Percentiles rank a stretch among this genome's conserved stretches.
Conservation (phyloP, 2,888 invertebrate genomes). For the Apotomis capreana region DNA sequence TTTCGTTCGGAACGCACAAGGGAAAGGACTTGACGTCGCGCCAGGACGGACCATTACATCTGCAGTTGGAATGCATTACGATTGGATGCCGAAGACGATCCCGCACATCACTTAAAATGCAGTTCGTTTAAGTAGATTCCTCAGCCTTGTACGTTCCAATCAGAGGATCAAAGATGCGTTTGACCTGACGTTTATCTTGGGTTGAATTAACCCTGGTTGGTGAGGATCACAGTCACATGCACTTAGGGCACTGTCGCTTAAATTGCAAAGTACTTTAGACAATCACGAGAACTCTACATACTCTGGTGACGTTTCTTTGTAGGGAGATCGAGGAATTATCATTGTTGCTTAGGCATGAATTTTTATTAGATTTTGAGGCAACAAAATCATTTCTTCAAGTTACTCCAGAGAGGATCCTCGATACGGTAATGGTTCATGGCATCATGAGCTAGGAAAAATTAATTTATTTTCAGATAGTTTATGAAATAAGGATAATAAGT, state of each 20-base stretch:
- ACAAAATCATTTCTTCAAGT: too few relatives aligned
- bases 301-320: background rate
- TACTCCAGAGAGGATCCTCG: too few relatives aligned
- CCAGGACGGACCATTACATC: too few relatives aligned
- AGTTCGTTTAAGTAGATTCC: background rate
- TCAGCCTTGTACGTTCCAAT: background rate
- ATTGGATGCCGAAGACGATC: too few relatives aligned
- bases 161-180: background rate
- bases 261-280: background rate
- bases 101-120: too few relatives aligned
- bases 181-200: background rate
- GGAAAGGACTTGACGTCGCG: background rate
- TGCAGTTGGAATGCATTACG: too few relatives aligned
- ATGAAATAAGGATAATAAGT: too few relatives aligned
- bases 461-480: too few relatives aligned
- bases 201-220: background rate
- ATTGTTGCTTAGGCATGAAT: background rate
- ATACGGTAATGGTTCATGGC: too few relatives aligned
- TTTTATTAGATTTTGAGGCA: too few relatives aligned
- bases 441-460: too few relatives aligned
- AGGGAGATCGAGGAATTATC: background rate
- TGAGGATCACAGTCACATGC: slow-evolving; percentile 8
- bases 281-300: background rate
- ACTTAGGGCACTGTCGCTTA: slow-evolving; percentile 8
- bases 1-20: background rate